phyloP scores from a whole-genome alignment of 2,113 vertebrate genomes.

The Odocoileus virginianus region DNA sequence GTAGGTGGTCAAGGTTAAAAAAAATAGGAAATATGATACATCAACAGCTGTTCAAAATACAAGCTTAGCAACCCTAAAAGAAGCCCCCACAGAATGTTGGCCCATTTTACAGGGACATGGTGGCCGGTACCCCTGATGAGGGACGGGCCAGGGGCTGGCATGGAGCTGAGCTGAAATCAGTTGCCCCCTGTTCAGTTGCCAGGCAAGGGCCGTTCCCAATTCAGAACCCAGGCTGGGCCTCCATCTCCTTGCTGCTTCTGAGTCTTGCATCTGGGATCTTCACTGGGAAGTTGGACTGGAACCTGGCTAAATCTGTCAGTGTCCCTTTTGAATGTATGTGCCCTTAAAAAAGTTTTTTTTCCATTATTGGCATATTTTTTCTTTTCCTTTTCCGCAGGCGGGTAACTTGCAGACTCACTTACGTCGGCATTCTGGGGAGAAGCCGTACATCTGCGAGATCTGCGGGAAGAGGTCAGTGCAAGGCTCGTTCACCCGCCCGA shows the following conservation, averaged over 20 bases:
- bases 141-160: not conserved
- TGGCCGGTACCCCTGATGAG: accelerated
- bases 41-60: not conserved
- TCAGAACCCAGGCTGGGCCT: not conserved
- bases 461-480: slow-evolving; percentile 94
- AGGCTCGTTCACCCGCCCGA: accelerated
- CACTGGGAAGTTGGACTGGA: not conserved
- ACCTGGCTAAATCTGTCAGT: not conserved
- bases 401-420: slow-evolving; percentile 97
- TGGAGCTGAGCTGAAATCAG: not conserved
- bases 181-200: not conserved
- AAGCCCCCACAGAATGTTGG: not conserved
- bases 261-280: not conserved
- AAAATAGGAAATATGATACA: not conserved
- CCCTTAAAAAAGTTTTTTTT: not conserved
- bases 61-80: not conserved
- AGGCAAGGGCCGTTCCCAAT: not conserved
- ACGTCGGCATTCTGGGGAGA: slow-evolving; percentile 95
- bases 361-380: not conserved
- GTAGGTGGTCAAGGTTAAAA: not conserved
- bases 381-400: slow-evolving; percentile 82
- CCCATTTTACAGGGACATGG: not conserved
- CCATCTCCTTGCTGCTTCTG: not conserved
- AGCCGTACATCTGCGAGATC: slow-evolving; percentile 98
- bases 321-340: slow-evolving; percentile 4